phyloP scores from a whole-genome alignment of 2,113 vertebrate genomes.

The Eleginops maclovinus region DNA sequence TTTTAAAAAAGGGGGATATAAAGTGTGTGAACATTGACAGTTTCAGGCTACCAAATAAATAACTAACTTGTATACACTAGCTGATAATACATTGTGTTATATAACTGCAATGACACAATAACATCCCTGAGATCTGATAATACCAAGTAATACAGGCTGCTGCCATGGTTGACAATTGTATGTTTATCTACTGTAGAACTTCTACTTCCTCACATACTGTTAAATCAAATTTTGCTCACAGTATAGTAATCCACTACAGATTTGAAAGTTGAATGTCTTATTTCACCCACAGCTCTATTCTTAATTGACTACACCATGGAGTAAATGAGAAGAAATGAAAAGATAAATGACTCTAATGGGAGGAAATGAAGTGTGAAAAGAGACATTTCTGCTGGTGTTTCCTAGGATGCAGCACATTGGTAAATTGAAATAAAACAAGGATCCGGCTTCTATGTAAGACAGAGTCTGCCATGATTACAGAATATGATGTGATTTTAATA shows the following conservation, averaged over 20 bases:
- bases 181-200: conserved; percentile 1
- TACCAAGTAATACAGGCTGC: background rate
- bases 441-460: conserved; percentile 43
- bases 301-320: conserved; percentile 79
- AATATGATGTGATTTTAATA: conserved; percentile 54
- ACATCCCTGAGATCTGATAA: background rate
- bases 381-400: conserved; percentile 71
- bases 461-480: conserved; percentile 58
- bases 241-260: conserved; percentile 32
- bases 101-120: background rate
- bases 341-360: conserved; percentile 81
- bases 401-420: conserved; percentile 54
- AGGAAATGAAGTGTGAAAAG: conserved; percentile 80
- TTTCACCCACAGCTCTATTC: conserved; percentile 68
- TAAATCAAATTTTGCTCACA: conserved; percentile 9
- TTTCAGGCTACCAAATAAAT: too few species aligned
- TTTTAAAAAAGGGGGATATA: too few species aligned
- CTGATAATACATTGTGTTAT: background rate
- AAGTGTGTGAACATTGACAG: too few species aligned
- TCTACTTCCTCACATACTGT: background rate
- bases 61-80: background rate
- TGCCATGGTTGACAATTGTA: background rate
- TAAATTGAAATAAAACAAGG: conserved; percentile 74
- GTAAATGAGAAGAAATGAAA: conserved; percentile 82
- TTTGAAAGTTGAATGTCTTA: conserved; percentile 62